Conservation (phyloP, 2,888 invertebrate genomes). For the Drosophila recens region DNA sequence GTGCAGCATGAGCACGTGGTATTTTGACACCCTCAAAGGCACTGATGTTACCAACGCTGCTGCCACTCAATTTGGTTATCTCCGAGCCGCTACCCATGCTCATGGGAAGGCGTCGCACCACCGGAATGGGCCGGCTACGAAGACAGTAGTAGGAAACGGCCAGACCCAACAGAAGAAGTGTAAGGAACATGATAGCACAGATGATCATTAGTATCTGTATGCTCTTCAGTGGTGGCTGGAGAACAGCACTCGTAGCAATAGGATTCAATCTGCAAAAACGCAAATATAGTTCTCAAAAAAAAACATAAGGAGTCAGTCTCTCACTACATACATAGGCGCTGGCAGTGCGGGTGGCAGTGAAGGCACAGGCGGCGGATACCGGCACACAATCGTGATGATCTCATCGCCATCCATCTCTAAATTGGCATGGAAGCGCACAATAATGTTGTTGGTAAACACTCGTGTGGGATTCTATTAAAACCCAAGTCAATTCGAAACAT, state of each 20-base stretch:
- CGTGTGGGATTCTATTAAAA: slow-evolving; percentile 91
- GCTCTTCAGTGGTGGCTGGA: slow-evolving; percentile 91
- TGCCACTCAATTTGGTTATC: slow-evolving; percentile 92
- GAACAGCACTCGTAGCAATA: slow-evolving; percentile 84
- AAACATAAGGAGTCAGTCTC: not conserved
- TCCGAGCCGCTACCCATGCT: slow-evolving; percentile 90
- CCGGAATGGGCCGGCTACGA: slow-evolving; percentile 91
- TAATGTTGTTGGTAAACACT: slow-evolving; percentile 97
- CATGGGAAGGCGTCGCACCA: slow-evolving; percentile 91
- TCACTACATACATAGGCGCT: slow-evolving; percentile 86
- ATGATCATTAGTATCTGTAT: slow-evolving; percentile 96
- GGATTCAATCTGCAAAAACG: slow-evolving; percentile 74
- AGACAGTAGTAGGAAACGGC: slow-evolving; percentile 96
- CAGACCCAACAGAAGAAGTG: slow-evolving; percentile 93
- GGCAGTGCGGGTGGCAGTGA: slow-evolving; percentile 88
- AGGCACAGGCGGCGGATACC: slow-evolving; percentile 96
- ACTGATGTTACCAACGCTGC: slow-evolving; percentile 88
- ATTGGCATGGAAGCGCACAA: slow-evolving; percentile 95
- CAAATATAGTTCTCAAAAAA: not conserved
- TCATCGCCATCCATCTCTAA: slow-evolving; percentile 98
- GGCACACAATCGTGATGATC: slow-evolving; percentile 96
- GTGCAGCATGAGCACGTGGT: slow-evolving; percentile 92
- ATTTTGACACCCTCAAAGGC: slow-evolving; percentile 94
- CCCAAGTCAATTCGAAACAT: not conserved
- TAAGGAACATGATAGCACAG: slow-evolving; percentile 95